Conservation (phyloP, 2,888 invertebrate genomes). For the Pediacus dermestoides region DNA sequence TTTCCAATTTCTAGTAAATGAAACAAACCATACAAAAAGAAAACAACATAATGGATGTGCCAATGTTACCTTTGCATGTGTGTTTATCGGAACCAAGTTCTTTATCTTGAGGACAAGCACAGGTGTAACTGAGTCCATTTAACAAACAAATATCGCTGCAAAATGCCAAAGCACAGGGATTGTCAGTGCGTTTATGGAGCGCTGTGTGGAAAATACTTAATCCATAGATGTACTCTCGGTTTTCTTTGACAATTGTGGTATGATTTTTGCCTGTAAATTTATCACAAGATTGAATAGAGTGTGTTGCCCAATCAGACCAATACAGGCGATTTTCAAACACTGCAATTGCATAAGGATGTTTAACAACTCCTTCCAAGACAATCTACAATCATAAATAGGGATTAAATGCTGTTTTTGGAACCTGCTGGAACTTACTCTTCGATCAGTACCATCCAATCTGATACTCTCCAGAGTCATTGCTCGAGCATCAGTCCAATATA, state of each 20-base stretch:
- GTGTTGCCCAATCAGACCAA: conserved; percentile 86
- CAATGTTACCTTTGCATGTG: conserved; percentile 58
- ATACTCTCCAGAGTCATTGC: conserved; percentile 63
- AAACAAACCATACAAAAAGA: too few species aligned
- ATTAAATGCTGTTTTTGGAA: too few species aligned
- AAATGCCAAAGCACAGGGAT: conserved; percentile 61
- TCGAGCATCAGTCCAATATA: conserved; percentile 89
- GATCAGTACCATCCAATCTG: conserved; percentile 61
- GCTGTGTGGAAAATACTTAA: conserved; percentile 74
- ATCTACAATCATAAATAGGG: conserved; percentile 31
- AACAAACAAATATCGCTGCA: conserved; percentile 80
- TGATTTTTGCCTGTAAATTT: conserved; percentile 71
- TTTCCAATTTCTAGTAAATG: conserved; percentile 45
- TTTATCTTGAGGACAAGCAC: conserved; percentile 77
- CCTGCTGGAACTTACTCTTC: conserved; percentile 53
- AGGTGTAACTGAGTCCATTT: conserved; percentile 57
- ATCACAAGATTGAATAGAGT: conserved; percentile 70
- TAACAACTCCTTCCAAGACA: conserved; percentile 59
- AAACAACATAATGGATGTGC: too few species aligned
- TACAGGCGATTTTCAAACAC: conserved; percentile 85
- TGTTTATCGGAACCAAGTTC: conserved; percentile 54
- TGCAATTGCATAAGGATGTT: conserved; percentile 78
- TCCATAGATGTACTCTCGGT: conserved; percentile 54
- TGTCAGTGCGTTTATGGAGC: conserved; percentile 52
- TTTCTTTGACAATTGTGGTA: conserved; percentile 54